Conservation (phyloP, 2,113 vertebrate genomes). For the Antigone vipio region DNA sequence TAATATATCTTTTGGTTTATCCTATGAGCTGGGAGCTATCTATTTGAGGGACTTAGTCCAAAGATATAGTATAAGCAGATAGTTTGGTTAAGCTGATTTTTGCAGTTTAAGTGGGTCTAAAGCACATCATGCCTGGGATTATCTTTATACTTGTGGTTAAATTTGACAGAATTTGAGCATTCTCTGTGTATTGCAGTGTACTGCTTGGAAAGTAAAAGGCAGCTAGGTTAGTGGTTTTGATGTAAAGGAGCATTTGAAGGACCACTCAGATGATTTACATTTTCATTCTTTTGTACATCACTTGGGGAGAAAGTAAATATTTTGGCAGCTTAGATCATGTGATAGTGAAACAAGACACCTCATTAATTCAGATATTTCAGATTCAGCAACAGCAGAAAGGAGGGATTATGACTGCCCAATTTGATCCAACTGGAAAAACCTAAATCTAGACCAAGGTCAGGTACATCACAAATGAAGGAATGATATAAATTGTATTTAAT, state of each 20-base stretch:
- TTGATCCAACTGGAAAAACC: slow-evolving; percentile 4
- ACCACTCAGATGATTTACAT: neutral
- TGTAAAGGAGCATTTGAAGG: neutral
- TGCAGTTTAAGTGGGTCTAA: slow-evolving; percentile 26
- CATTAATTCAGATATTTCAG: slow-evolving; percentile 35
- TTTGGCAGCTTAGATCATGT: neutral
- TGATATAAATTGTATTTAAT: neutral
- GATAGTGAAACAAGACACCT: neutral
- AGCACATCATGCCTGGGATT: slow-evolving; percentile 40
- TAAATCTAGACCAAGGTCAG: neutral
- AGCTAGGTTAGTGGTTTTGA: neutral
- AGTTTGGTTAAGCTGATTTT: slow-evolving; percentile 56
- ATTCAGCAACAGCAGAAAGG: slow-evolving; percentile 6
- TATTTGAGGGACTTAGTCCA: slow-evolving; percentile 26
- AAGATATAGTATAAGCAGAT: slow-evolving; percentile 16
- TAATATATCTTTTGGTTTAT: slow-evolving; percentile 8
- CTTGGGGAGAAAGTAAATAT: slow-evolving; percentile 26
- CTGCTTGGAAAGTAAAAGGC: neutral
- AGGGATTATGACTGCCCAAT: neutral
- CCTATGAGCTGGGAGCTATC: neutral
- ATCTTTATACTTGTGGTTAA: slow-evolving; percentile 36
- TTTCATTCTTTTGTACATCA: slow-evolving; percentile 9
- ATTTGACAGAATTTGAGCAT: slow-evolving; percentile 25
- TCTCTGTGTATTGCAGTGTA: neutral
- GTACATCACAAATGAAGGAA: neutral